Percentiles rank a stretch among this genome's conserved stretches.
Conservation (phyloP, 2,888 invertebrate species). For the Amphimallon solstitiale region DNA sequence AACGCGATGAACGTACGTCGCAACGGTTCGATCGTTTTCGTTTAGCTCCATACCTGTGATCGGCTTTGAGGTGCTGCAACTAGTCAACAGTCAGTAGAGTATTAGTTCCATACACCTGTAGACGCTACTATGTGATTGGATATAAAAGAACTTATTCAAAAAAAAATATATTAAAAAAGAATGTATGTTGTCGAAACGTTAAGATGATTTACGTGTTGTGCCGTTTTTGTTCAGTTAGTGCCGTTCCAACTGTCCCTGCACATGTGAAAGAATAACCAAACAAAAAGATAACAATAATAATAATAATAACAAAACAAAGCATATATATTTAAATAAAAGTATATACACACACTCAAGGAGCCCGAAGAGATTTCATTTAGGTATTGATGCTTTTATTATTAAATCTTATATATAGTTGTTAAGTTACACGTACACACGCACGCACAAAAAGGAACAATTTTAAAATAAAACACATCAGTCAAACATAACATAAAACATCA, state of each 20-base stretch:
- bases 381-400: constrained; percentile 9
- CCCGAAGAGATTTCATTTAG: too few species aligned
- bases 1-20: constrained; percentile 39
- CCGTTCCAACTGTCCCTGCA: constrained; percentile 54
- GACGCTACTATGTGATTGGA: constrained; percentile 63
- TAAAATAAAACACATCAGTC: too few species aligned
- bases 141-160: constrained; percentile 16
- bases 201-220: constrained; percentile 50
- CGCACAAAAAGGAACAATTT: too few species aligned
- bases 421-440: too few species aligned
- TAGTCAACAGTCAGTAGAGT: constrained; percentile 64
- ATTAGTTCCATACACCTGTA: constrained; percentile 65
- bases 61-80: constrained; percentile 59
- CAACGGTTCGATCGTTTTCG: constrained; percentile 42
- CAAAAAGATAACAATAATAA: too few species aligned
- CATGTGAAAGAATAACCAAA: constrained; percentile 44
- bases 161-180: constrained; percentile 42
- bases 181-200: constrained; percentile 55
- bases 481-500: constrained; percentile 32
- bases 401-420: not conserved
- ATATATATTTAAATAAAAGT: constrained; percentile 50
- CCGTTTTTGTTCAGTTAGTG: constrained; percentile 49
- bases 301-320: constrained; percentile 15
- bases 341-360: constrained; percentile 52
- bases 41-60: constrained; percentile 54